A percentile compares a stretch with the other conserved stretches of the same genome.
These are phyloP conservation scores for Valencia hispanica DNA, from an alignment of 2,797 vertebrate species.

Conservation along the genomic window DNA sequence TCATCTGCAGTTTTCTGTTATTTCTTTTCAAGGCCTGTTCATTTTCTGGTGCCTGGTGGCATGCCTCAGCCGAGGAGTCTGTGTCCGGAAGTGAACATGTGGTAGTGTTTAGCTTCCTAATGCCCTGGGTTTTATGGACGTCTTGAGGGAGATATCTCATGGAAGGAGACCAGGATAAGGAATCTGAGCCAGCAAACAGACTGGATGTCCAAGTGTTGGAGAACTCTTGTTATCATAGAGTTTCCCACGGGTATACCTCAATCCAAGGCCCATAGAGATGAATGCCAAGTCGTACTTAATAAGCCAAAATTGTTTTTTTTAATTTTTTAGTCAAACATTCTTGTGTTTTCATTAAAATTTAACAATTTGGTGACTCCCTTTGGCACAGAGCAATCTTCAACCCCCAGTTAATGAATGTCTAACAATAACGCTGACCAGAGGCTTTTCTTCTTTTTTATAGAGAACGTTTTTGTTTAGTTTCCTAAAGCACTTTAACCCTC, in stretches of 20 bases:
- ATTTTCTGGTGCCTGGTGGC: slow-evolving; percentile 50
- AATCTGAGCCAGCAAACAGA: slow-evolving; percentile 79
- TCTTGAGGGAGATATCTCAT: slow-evolving; percentile 79
- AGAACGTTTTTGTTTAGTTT: slow-evolving; percentile 32
- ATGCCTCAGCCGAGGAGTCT: slow-evolving; percentile 52
- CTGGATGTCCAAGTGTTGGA: slow-evolving; percentile 76
- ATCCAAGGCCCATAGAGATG: slow-evolving; percentile 77
- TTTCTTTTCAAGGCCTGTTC: slow-evolving; percentile 60
- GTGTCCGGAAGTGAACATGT: slow-evolving; percentile 83
- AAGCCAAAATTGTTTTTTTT: slow-evolving; percentile 68
- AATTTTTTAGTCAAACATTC: slow-evolving; percentile 55
- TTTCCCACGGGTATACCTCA: slow-evolving; percentile 73
- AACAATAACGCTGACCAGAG: slow-evolving; percentile 59
- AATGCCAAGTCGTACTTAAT: slow-evolving; percentile 72
- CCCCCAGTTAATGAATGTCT: slow-evolving; percentile 64
- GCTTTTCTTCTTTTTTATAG: slow-evolving; percentile 38
- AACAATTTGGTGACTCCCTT: slow-evolving; percentile 63
- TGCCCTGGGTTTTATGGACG: slow-evolving; percentile 75
- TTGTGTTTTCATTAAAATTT: slow-evolving; percentile 58
- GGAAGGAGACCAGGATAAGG: slow-evolving; percentile 73
- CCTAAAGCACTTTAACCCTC: slow-evolving; percentile 24
- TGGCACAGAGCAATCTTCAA: slow-evolving; percentile 49
- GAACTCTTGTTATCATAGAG: slow-evolving; percentile 76
- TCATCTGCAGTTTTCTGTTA: slow-evolving; percentile 71
- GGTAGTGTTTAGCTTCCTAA: slow-evolving; percentile 84